Base-by-base conservation (phyloP, 2,888 invertebrate species). In the Arge pagana region DNA sequence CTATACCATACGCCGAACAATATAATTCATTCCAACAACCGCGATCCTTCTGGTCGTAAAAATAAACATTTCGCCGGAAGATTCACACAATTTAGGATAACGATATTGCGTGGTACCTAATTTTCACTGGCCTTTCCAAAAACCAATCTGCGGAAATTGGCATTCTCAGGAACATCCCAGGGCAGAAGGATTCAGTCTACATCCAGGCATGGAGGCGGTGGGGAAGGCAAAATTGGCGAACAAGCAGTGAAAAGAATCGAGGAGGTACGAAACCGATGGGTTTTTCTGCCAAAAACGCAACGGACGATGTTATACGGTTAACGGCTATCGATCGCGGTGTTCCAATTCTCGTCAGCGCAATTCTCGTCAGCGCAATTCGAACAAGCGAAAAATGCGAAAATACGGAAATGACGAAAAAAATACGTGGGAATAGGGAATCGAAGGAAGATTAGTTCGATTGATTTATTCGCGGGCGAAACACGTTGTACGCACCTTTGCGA, bases 311-410 rank as follows among this genome's bases (percentile, higher is more conserved):
- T n/a, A n/a, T n/a, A n/a, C n/a, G n/a, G n/a, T 66, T 63, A 65
- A 65, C 72, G 72, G 72, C 69, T 72, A 64, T 58, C 62, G 48
- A 62, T 19, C 11, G 66, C 63, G 64, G 67, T 69, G 72, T 71
- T 70, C 73, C 73, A 75, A 75, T 75, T 71, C 71, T 62, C 68
- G 69, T 67, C 70, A 70, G 74, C 74, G 71, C 65, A 71, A 71
- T 67, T 64, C 74, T 74, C 73, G 75, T 75, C 74, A 75, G 72
- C 74, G 71, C 67, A 26, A n/a, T 26, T 10, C 4, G 28, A 26
- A n/a, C 28, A 10, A n/a, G 28, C n/a, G 2, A 3, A n/a, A 26
- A 26, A 3, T 26, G 28, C 28, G 28, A 26, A n/a, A n/a, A n/a
- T n/a, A n/a, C n/a, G n/a, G n/a, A n/a, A n/a, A n/a, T n/a, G n/a